phyloP scores from a whole-genome alignment of 2,888 invertebrate species.

The Tethea ocularis region DNA sequence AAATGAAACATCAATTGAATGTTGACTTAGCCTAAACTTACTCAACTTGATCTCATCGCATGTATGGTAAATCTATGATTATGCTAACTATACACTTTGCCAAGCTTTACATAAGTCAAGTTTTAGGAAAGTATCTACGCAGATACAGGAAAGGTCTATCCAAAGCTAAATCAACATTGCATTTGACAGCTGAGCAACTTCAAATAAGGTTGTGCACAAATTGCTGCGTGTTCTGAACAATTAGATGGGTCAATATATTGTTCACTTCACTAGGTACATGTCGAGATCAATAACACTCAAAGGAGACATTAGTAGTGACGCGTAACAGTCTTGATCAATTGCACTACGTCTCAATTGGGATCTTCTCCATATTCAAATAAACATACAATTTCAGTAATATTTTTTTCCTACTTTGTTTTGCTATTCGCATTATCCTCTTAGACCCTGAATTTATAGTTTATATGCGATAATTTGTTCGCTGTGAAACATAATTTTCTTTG shows the following conservation, averaged over 20 bases:
- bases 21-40: no score
- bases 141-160: neutral
- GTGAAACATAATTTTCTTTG: no score
- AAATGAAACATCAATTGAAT: no score
- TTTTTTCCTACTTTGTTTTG: no score
- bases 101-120: no score
- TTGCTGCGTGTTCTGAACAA: neutral
- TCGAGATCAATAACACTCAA: neutral
- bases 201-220: neutral
- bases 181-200: neutral
- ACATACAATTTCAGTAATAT: no score
- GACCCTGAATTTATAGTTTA: no score
- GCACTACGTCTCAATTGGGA: neutral
- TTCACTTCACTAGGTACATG: neutral
- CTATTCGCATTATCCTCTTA: no score
- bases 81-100: no score
- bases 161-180: neutral
- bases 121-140: neutral
- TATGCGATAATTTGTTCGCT: no score
- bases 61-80: no score
- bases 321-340: neutral
- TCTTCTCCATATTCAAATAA: neutral
- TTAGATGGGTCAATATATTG: neutral
- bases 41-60: no score
- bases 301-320: constrained; percentile 1